A percentile compares a stretch with the other conserved stretches of the same genome.
These are phyloP conservation scores for Camarhynchus parvulus DNA, from an alignment of 2,113 vertebrate genomes.

Conservation along the genomic window DNA sequence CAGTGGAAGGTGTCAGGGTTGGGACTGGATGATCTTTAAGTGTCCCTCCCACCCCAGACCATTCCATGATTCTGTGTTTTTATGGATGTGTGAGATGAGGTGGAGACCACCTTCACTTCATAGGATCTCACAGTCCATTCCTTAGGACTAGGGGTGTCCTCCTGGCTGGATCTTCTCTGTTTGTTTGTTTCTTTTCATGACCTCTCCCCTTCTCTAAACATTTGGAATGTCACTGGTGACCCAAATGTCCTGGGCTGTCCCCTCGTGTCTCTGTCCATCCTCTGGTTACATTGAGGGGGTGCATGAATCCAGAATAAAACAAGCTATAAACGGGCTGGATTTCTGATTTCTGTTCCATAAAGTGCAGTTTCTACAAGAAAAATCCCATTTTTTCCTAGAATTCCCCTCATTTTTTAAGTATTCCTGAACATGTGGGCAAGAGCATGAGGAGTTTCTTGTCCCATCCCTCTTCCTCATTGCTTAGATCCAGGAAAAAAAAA, in stretches of 20 bases:
- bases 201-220: background rate
- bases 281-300: background rate
- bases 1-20: accelerated
- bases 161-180: background rate
- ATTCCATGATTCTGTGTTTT: background rate
- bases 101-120: background rate
- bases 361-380: background rate
- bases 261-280: background rate
- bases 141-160: background rate
- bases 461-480: background rate
- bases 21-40: background rate
- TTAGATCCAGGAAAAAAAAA: background rate
- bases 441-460: background rate
- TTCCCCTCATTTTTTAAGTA: background rate
- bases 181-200: accelerated
- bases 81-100: background rate
- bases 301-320: background rate
- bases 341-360: background rate
- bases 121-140: background rate
- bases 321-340: background rate
- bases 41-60: background rate
- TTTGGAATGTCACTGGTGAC: too few relatives aligned
- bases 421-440: accelerated
- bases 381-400: background rate
- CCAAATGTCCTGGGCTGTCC: accelerated